These are phyloP conservation scores for Bambusicola thoracicus DNA, from an alignment of 2,113 vertebrate species.

Conservation along the genomic window DNA sequence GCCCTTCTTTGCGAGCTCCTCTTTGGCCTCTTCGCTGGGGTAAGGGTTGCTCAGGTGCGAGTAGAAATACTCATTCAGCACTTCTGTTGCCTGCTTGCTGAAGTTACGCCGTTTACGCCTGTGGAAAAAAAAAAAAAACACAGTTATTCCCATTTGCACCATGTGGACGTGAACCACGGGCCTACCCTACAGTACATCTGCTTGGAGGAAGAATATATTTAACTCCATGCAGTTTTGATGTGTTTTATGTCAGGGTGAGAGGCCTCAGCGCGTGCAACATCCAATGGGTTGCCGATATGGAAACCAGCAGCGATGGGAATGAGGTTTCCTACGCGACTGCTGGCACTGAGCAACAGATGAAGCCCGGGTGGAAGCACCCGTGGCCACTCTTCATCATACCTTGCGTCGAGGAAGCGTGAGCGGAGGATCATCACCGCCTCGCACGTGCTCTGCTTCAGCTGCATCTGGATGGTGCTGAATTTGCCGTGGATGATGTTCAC, in stretches of 20 bases:
- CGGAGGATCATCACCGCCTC: constrained; percentile 90
- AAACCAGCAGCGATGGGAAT: not conserved
- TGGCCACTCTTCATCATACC: constrained; percentile 54
- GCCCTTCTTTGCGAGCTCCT: constrained; percentile 90
- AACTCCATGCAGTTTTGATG: no score
- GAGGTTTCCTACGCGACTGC: fast-evolving
- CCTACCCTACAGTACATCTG: not conserved
- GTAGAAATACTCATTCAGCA: constrained; percentile 93
- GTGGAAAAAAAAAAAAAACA: constrained; percentile 6
- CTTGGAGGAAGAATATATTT: not conserved
- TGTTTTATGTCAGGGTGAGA: not conserved
- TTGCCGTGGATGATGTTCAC: constrained; percentile 89
- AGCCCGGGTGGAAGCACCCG: not conserved
- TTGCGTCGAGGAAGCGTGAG: constrained; percentile 84
- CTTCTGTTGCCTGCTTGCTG: constrained; percentile 91
- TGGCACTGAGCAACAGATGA: not conserved
- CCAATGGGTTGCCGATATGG: not conserved
- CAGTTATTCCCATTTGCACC: not conserved
- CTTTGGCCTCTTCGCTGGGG: constrained; percentile 92
- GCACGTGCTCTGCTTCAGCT: constrained; percentile 92
- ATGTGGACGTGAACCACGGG: not conserved
- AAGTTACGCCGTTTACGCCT: constrained; percentile 90
- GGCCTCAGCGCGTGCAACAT: no score
- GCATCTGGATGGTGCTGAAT: constrained; percentile 92
- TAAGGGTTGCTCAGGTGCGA: constrained; percentile 92